Evolutionary conservation across 2,797 vertebrate genomes (phyloP), one percentile per base, ranked within the genome.

Genomic region (Alectoris magna): DNA sequence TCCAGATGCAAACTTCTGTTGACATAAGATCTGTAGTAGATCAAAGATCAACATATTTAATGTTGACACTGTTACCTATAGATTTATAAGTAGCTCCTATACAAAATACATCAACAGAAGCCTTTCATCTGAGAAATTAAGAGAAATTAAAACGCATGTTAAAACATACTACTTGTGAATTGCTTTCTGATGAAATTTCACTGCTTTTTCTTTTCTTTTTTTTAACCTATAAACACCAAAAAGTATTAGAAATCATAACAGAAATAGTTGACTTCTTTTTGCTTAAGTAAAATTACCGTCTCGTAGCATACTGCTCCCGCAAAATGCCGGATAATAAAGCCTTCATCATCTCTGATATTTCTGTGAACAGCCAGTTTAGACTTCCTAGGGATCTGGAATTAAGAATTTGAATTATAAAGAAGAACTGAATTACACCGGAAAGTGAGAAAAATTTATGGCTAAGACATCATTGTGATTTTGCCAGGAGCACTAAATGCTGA

Each of bases 221-320:
- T 69, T 68, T 63, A 76, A 75, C 13, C 36, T 27, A 38, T 1
- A 34, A 10, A 38, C 16, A 49, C 5, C 60, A 34, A 58, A 82
- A 55, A 24, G 16, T 44, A 53, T 39, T 70, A 69, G 3, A 66
- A 78, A 88, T 26, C 0, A 1, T 8, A 87, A 26, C 2, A 58
- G 13, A 66, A 62, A 31, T 1, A 63, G 34, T 10, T 38, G 22
- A 74, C 24, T n/a, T 21, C 43, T 34, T 49, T 36, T 36, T 74
- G n/a, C 0, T 1, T 7, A 53, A 66, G 36, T 53, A 27, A 79
- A 96, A 97, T 96, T 97, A 99, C 99, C 94, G 99, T 99, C 95
- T 99, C 99, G 16, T 99, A 99, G 97, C 99, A 99, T 11, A 99
- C 99, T 14, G 99, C 99, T 97, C 99, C 99, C 10, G 99, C 99